Evolutionary conservation across 2,888 invertebrate genomes (phyloP).

Genomic region (Cheilosia pagana): DNA sequence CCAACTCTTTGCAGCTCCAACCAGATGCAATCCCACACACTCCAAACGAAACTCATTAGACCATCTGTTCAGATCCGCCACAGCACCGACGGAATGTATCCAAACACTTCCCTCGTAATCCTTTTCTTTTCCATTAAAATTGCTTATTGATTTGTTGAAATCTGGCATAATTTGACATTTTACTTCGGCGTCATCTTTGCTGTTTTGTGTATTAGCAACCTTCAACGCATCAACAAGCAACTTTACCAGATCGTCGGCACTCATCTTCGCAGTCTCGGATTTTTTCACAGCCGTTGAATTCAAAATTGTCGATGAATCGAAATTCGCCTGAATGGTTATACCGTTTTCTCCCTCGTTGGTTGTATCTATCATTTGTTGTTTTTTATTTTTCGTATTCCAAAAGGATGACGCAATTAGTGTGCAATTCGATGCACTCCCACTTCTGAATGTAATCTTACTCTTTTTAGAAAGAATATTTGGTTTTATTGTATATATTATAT

Average conservation of each 20-base stretch:
- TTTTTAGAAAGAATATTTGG: too few species aligned
- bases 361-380: too few species aligned
- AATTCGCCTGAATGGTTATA: background rate
- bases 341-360: background rate
- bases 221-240: conserved; percentile 20
- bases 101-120: conserved; percentile 48
- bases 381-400: too few species aligned
- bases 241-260: background rate
- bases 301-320: background rate
- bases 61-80: conserved; percentile 53
- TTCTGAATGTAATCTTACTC: too few species aligned
- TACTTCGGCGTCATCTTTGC: conserved; percentile 6
- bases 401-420: too few species aligned
- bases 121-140: conserved; percentile 49
- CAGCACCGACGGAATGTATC: conserved; percentile 45
- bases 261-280: background rate
- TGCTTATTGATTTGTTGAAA: conserved; percentile 56
- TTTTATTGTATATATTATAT: too few species aligned
- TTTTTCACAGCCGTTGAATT: background rate
- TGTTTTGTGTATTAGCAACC: background rate
- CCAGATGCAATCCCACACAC: conserved; percentile 33
- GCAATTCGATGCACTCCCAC: too few species aligned
- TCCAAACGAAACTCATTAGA: conserved; percentile 34
- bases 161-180: conserved; percentile 63
- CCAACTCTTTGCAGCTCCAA: conserved; percentile 30